These are phyloP conservation scores for Phortica magna DNA, from an alignment of 2,888 invertebrate genomes.

Conservation along the genomic window DNA sequence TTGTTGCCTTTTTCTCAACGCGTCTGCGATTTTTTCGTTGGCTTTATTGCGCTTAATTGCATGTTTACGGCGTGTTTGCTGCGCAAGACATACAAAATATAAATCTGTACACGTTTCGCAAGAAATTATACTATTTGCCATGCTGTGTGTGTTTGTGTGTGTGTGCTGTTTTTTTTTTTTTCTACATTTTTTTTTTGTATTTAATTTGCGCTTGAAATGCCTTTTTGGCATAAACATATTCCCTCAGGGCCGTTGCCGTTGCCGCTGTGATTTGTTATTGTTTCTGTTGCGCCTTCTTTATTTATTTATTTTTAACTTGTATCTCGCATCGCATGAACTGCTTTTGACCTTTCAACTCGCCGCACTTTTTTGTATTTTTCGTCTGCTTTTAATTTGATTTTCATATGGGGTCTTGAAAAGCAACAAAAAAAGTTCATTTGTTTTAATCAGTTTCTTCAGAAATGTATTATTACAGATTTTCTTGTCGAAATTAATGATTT, in stretches of 20 bases:
- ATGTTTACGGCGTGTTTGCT: slow-evolving; percentile 31
- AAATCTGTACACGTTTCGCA: slow-evolving; percentile 27
- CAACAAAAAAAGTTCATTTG: background rate
- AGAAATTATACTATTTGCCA: slow-evolving; percentile 21
- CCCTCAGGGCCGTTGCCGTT: background rate
- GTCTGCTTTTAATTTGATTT: background rate
- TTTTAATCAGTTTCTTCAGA: background rate
- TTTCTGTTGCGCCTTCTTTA: too few relatives aligned
- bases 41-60: slow-evolving; percentile 37
- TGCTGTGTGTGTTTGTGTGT: slow-evolving; percentile 18
- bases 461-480: background rate
- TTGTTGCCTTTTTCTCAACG: background rate
- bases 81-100: slow-evolving; percentile 8
- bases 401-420: background rate
- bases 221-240: slow-evolving; percentile 17
- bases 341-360: background rate
- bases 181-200: background rate
- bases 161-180: slow-evolving; percentile 1
- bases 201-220: background rate
- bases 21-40: slow-evolving; percentile 8
- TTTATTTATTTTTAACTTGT: background rate
- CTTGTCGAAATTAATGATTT: background rate
- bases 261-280: background rate
- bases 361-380: background rate
- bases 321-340: background rate